Evolutionary conservation across 2,797 vertebrate species (phyloP).

Genomic region (Parotocinclus haroldoi): DNA sequence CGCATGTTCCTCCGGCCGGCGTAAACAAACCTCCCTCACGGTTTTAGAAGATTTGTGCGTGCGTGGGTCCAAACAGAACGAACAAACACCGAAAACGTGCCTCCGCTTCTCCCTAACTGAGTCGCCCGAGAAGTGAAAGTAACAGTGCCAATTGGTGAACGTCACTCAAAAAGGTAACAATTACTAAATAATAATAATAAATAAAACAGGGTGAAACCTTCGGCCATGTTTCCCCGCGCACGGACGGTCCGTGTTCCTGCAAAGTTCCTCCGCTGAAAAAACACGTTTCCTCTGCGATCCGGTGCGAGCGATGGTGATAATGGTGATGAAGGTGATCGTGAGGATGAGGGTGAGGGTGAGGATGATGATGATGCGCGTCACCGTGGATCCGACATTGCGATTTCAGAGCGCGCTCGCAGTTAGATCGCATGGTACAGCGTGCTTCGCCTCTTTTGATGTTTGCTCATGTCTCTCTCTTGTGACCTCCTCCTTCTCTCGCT

Average conservation of each 20-base stretch:
- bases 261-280: constrained; percentile 62
- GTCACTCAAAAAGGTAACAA: no score
- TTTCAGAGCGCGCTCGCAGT: constrained; percentile 85
- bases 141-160: neutral
- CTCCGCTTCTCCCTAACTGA: neutral
- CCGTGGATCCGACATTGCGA: constrained; percentile 94
- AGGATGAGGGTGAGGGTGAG: neutral
- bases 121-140: neutral
- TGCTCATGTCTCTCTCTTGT: constrained; percentile 70
- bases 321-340: neutral
- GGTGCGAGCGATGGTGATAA: constrained; percentile 34
- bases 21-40: constrained; percentile 19
- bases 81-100: constrained; percentile 11
- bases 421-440: constrained; percentile 95
- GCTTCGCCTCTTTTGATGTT: constrained; percentile 88
- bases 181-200: constrained; percentile 50
- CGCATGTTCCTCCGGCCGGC: constrained; percentile 49
- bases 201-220: constrained; percentile 85
- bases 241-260: constrained; percentile 89
- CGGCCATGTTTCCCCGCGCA: constrained; percentile 98
- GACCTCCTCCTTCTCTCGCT: constrained; percentile 8
- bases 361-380: constrained; percentile 72
- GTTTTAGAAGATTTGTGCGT: neutral
- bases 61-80: neutral
- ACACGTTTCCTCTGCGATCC: constrained; percentile 84